A percentile compares a stretch with the other conserved stretches of the same genome.
phyloP scores from a whole-genome alignment of 2,888 invertebrate genomes.

The Apamea crenata region DNA sequence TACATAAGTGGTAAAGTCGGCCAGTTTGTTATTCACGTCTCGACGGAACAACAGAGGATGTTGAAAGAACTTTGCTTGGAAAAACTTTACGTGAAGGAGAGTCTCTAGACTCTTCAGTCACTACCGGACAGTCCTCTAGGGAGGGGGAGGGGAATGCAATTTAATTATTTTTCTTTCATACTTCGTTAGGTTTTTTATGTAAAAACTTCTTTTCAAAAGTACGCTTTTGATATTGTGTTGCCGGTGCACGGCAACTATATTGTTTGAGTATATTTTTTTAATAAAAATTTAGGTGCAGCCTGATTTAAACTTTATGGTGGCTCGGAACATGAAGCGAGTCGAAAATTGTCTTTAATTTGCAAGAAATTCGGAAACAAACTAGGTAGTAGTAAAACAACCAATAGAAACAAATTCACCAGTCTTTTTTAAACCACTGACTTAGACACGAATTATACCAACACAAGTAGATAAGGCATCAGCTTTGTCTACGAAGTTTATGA shows the following conservation, averaged over 20 bases:
- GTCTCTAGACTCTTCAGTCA: conserved; percentile 23
- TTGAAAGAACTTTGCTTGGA: conserved; percentile 45
- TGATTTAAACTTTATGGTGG: no score
- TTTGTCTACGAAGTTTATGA: neutral
- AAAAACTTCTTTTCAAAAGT: neutral
- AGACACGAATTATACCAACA: neutral
- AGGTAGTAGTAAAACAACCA: neutral
- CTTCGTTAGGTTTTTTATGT: neutral
- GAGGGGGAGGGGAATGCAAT: conserved; percentile 28
- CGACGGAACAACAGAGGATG: conserved; percentile 23
- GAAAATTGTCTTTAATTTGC: neutral
- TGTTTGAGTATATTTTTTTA: neutral
- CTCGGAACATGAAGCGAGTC: no score
- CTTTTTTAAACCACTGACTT: neutral
- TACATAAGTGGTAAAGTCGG: conserved; percentile 13
- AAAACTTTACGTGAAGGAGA: conserved; percentile 43
- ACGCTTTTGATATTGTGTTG: neutral
- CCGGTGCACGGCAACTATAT: no score
- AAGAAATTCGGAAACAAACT: neutral
- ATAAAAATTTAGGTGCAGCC: neutral
- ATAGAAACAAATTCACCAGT: neutral
- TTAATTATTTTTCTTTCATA: conserved; percentile 18
- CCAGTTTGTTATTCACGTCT: conserved; percentile 44
- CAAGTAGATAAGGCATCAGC: neutral
- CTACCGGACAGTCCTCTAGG: neutral